Base-by-base conservation (phyloP, 2,113 vertebrate genomes). In the Galeopterus variegatus region DNA sequence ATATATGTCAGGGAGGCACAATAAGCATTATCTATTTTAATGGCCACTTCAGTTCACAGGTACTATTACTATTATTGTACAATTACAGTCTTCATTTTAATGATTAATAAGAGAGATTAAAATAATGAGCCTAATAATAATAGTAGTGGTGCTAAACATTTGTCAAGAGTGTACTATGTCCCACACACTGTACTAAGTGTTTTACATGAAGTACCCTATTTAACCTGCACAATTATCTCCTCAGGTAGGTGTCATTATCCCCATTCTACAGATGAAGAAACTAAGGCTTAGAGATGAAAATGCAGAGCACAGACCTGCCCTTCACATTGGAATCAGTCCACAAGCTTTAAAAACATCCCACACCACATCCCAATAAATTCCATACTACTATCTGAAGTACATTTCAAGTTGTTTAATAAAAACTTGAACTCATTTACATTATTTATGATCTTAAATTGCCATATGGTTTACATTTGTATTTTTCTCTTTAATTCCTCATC, bases 401-500 rank as follows among this genome's bases (percentile, higher is more conserved):
- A 50, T 21, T 75, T 88, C n/a, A n/a, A 41, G 18, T 9, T 41
- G 72, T 72, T 50, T 3, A 65, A 56, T 24, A 45, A 52, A 69
- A 56, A 81, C 73, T 45, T 77, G 73, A 52, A 23, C 36, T 70
- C 84, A 8, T 88, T 58, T 36, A 65, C 28, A 11, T 54, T 50
- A 52, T 36, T 58, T 67, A 21, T 62, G 48, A 33, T 85, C 73
- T 70, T 86, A 26, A 92, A 52, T 1, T 48, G 23, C n/a, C 65
- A 8, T 1, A 28, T 23, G 26, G 48, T 36, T 45, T 36, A n/a
- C 62, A 60, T 36, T 21, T 60, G 6, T 54, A 70, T 60, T 92
- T 95, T 73, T 56, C 54, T 80, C 54, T 54, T 33, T 92, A 92
- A 80, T 36, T 54, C 28, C 48, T 83, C 33, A 77, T 64, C 62